phyloP scores from a whole-genome alignment of 2,797 vertebrate species.

The Clarias laeviceps region DNA sequence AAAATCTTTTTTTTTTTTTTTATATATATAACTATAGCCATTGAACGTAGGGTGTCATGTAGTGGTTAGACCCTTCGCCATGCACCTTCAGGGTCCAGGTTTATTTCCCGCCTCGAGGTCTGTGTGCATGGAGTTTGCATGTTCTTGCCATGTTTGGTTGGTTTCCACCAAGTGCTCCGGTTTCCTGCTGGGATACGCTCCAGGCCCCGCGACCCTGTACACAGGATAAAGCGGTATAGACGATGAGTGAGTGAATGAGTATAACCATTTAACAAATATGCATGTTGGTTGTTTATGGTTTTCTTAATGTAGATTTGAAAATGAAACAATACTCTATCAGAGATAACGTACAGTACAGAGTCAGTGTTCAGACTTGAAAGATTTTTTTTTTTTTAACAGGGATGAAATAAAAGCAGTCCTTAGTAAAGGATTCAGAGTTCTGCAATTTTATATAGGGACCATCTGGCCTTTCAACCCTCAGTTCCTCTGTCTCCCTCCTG shows the following conservation, averaged over 20 bases:
- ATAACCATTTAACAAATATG: slow-evolving; percentile 1
- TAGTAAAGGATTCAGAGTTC: background rate
- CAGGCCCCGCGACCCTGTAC: too few relatives aligned
- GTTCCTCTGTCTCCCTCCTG: background rate
- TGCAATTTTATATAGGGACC: background rate
- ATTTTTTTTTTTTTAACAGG: background rate
- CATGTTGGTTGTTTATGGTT: background rate
- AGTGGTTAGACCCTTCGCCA: too few relatives aligned
- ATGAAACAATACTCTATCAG: background rate
- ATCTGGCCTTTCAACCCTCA: background rate
- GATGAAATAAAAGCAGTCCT: background rate
- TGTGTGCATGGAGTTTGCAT: too few relatives aligned
- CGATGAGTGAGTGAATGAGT: too few relatives aligned
- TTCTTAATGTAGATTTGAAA: background rate
- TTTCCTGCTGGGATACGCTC: too few relatives aligned
- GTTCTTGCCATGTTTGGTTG: too few relatives aligned
- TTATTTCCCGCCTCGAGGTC: too few relatives aligned
- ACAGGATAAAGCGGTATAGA: too few relatives aligned
- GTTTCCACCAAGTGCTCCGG: too few relatives aligned
- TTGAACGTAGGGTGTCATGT: too few relatives aligned
- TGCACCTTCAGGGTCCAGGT: too few relatives aligned
- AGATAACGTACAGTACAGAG: background rate
- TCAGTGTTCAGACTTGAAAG: background rate
- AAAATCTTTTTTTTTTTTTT: background rate
- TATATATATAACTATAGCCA: background rate